A percentile compares a stretch with the other conserved stretches of the same genome.
These are phyloP conservation scores for Lindbergichthys nudifrons DNA, from an alignment of 2,797 vertebrate genomes.

Conservation along the genomic window DNA sequence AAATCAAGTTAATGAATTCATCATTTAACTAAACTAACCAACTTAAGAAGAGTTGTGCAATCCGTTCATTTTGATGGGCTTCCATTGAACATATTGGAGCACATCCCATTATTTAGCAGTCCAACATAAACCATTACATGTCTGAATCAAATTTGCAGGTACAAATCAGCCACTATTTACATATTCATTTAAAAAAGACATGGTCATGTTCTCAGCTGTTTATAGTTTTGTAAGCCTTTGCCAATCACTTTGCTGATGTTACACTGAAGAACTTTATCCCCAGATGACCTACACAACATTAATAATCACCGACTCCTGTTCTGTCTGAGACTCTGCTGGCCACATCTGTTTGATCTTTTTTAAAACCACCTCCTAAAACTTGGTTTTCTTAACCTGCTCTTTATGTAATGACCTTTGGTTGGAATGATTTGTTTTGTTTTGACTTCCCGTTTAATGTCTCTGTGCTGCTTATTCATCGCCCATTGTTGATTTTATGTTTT, in stretches of 20 bases:
- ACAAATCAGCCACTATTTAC: not conserved
- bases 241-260: not conserved
- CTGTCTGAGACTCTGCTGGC: not conserved
- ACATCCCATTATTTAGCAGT: not conserved
- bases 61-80: not conserved
- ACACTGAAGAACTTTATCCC: conserved; percentile 15
- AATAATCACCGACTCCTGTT: not conserved
- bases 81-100: not conserved
- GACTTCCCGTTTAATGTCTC: conserved; percentile 19
- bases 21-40: too few species aligned
- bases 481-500: conserved; percentile 21
- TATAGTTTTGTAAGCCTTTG: not conserved
- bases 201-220: not conserved
- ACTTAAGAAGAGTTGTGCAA: too few species aligned
- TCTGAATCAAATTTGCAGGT: not conserved
- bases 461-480: not conserved
- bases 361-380: conserved; percentile 19
- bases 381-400: not conserved
- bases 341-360: conserved; percentile 14
- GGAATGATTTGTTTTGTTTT: conserved; percentile 22
- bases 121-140: not conserved
- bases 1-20: not conserved
- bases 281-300: conserved; percentile 2
- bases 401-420: conserved; percentile 15
- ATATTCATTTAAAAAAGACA: not conserved